Percentiles rank a stretch among this genome's conserved stretches.
Conservation (phyloP, 2,888 invertebrate genomes). For the Omphaloscelis lunosa region DNA sequence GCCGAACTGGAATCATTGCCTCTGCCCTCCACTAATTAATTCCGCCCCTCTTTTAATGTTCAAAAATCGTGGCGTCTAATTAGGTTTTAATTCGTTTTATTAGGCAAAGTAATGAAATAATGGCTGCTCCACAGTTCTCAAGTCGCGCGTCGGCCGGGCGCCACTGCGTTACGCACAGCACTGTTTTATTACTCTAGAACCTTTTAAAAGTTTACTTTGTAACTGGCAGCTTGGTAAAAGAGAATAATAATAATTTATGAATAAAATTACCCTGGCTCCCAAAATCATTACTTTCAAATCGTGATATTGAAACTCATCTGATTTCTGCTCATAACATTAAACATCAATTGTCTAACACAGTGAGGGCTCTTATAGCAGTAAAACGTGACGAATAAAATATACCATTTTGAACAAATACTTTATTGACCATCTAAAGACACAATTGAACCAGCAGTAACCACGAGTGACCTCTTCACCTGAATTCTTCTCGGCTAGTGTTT, state of each 20-base stretch:
- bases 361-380: not conserved
- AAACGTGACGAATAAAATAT: not conserved
- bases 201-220: slow-evolving; percentile 69
- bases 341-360: not conserved
- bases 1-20: slow-evolving; percentile 88
- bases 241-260: slow-evolving; percentile 53
- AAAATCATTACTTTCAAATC: slow-evolving; percentile 16
- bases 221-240: slow-evolving; percentile 42
- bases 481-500: slow-evolving; percentile 56
- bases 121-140: slow-evolving; percentile 76
- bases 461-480: slow-evolving; percentile 72
- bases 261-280: slow-evolving; percentile 28
- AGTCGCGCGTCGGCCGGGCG: slow-evolving; percentile 61
- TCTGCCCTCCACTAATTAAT: slow-evolving; percentile 89
- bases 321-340: too few relatives aligned
- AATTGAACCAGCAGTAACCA: slow-evolving; percentile 2
- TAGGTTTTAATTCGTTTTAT: slow-evolving; percentile 91
- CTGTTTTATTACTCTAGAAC: slow-evolving; percentile 71
- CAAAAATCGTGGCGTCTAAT: slow-evolving; percentile 90
- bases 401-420: not conserved
- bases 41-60: slow-evolving; percentile 89
- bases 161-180: slow-evolving; percentile 71
- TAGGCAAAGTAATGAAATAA: slow-evolving; percentile 87
- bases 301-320: not conserved
- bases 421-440: not conserved